Percentiles rank a stretch among this genome's conserved stretches.
phyloP scores from a whole-genome alignment of 2,113 vertebrate species.

The Erythrocercus mccallii region DNA sequence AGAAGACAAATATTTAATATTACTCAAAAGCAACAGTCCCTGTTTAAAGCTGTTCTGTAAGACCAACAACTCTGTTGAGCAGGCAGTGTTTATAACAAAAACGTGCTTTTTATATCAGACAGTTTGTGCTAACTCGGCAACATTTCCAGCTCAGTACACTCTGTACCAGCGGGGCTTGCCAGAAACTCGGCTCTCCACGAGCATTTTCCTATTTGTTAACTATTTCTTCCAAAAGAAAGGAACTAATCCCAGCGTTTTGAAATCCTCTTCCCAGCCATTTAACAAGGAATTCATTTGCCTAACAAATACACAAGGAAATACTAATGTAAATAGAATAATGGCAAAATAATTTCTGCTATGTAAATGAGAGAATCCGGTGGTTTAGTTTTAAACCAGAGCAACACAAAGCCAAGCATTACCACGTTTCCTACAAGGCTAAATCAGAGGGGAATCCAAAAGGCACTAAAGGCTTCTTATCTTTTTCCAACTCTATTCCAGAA shows the following conservation, averaged over 20 bases:
- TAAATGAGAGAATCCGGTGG: neutral
- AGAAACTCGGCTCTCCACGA: constrained; percentile 42
- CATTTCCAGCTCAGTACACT: constrained; percentile 66
- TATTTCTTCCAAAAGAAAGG: constrained; percentile 40
- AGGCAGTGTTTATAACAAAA: constrained; percentile 65
- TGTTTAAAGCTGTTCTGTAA: constrained; percentile 34
- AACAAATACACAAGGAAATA: neutral
- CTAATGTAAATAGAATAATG: neutral
- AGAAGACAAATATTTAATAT: constrained; percentile 60
- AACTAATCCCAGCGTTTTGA: neutral
- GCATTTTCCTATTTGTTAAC: constrained; percentile 45
- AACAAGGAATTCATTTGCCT: neutral
- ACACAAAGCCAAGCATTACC: neutral
- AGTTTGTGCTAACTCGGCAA: constrained; percentile 62
- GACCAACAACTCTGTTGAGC: constrained; percentile 12
- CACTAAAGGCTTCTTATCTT: neutral
- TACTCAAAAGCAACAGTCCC: constrained; percentile 51
- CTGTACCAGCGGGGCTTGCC: constrained; percentile 51
- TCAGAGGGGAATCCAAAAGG: neutral
- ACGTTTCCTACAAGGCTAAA: neutral
- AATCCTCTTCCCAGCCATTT: neutral
- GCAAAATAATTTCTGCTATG: neutral
- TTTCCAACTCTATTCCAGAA: neutral
- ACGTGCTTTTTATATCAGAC: constrained; percentile 60
- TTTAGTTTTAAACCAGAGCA: neutral